phyloP scores from a whole-genome alignment of 2,113 vertebrate genomes.

The Epinephelus fuscoguttatus region DNA sequence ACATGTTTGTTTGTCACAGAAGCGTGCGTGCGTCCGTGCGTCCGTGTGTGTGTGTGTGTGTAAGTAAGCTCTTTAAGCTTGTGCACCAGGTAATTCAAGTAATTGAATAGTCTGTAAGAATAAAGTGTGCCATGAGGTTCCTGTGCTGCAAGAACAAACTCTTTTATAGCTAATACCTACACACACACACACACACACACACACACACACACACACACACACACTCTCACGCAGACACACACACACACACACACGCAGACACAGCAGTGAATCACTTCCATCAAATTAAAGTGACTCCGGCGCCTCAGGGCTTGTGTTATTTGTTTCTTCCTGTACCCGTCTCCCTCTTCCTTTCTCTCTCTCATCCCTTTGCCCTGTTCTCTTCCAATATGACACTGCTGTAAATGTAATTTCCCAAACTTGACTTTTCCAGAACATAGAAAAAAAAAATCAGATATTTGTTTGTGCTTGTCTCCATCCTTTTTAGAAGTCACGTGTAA shows the following conservation, averaged over 20 bases:
- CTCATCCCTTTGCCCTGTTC: constrained; percentile 39
- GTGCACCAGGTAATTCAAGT: constrained; percentile 53
- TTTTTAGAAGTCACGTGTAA: constrained; percentile 10
- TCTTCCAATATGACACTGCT: constrained; percentile 34
- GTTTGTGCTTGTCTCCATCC: not conserved
- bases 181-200: constrained; percentile 25
- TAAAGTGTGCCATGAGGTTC: constrained; percentile 49
- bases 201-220: constrained; percentile 27
- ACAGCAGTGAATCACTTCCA: constrained; percentile 61
- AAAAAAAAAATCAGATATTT: constrained; percentile 8
- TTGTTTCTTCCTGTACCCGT: constrained; percentile 51
- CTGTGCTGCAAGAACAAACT: constrained; percentile 46
- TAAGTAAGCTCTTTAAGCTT: constrained; percentile 45
- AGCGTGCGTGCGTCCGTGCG: not conserved
- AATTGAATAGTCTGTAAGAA: constrained; percentile 66
- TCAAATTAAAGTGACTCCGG: constrained; percentile 65
- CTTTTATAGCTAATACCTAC: constrained; percentile 34
- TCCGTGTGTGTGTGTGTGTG: constrained; percentile 3
- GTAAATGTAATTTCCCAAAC: constrained; percentile 38
- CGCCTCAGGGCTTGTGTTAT: constrained; percentile 50
- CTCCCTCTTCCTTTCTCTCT: constrained; percentile 15
- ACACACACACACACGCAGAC: not conserved
- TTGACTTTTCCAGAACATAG: constrained; percentile 11
- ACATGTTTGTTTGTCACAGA: constrained; percentile 11
- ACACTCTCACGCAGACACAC: constrained; percentile 17